phyloP scores from a whole-genome alignment of 2,797 vertebrate genomes.

The Microchirus variegatus region DNA sequence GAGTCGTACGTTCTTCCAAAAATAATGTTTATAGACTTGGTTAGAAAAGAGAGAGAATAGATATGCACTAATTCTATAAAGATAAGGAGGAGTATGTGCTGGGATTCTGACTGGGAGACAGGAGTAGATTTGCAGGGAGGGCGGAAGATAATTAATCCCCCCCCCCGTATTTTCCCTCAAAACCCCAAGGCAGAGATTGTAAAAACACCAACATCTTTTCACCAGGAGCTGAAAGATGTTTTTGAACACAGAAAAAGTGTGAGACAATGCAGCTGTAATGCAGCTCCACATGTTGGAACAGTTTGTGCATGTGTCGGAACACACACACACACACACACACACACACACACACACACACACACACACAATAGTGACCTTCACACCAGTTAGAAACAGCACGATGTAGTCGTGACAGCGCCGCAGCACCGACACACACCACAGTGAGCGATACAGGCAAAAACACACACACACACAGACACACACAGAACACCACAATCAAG shows the following conservation, averaged over 20 bases:
- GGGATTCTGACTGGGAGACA: conserved; percentile 41
- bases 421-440: conserved; percentile 50
- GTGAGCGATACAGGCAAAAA: conserved; percentile 53
- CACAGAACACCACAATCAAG: conserved; percentile 8
- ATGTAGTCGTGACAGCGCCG: conserved; percentile 56
- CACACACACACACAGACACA: conserved; percentile 41
- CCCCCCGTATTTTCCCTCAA: conserved; percentile 42
- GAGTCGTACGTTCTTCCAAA: background rate
- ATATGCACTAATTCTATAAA: conserved; percentile 31
- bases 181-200: conserved; percentile 86
- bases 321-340: too few relatives aligned
- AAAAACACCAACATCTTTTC: conserved; percentile 85
- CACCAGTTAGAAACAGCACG: conserved; percentile 29
- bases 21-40: conserved; percentile 5
- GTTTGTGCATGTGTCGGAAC: conserved; percentile 53
- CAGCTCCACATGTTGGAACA: conserved; percentile 61
- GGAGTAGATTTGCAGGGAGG: conserved; percentile 47
- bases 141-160: conserved; percentile 44
- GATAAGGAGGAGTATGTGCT: conserved; percentile 36
- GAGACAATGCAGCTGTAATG: conserved; percentile 52
- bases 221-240: conserved; percentile 75
- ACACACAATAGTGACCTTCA: conserved; percentile 53
- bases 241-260: conserved; percentile 65
- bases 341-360: conserved; percentile 18
- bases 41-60: conserved; percentile 33